Base-by-base conservation (phyloP, 1,140 invertebrate species). In the Drosophila nigrodunni region DNA sequence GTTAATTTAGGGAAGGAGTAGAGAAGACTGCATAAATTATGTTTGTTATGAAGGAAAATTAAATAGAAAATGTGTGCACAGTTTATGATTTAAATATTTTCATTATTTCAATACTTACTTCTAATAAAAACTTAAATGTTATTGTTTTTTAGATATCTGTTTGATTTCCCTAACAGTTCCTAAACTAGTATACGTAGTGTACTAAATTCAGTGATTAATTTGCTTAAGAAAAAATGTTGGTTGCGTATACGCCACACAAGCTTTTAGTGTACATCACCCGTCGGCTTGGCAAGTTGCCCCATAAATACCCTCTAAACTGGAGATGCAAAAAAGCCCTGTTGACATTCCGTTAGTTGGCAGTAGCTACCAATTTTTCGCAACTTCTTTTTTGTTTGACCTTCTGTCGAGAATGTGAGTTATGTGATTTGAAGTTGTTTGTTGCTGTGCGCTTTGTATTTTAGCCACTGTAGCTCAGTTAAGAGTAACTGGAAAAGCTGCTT, bases 401-500 rank as follows among this genome's bases (percentile, higher is more conserved):
- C 15, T 46, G 21, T 9, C 25, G 7, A 37, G 58, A 43, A 62
- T 54, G 47, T 61, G 18, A 70, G 46, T 70, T 54, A 66, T 65
- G 50, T 25, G 34, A 13, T 25, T 52, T 43, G 35, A 47, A 41
- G 50, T 49, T 65, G 41, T 65, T 60, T 61, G 18, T 52, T 52
- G 66, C 35, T 57, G 30, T 52, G 10, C 10, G 3, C 13, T 43
- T 54, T 37, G 30, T 18, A 7, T 50, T 65, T 65, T 15, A 65
- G 60, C 34, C 30, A n/a, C 10, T 37, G 21, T n/a, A 41, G n/a
- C n/a, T 41, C n/a, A 34, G 43, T 18, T 10, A 9, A n/a, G 9
- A 55, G 50, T 54, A 18, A 39, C 18, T 41, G 7, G 52, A 55
- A 46, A 5, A 11, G 39, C 21, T 54, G 18, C 25, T 55, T 11